Conservation (phyloP, 2,888 invertebrate genomes). For the Atherix ibis region DNA sequence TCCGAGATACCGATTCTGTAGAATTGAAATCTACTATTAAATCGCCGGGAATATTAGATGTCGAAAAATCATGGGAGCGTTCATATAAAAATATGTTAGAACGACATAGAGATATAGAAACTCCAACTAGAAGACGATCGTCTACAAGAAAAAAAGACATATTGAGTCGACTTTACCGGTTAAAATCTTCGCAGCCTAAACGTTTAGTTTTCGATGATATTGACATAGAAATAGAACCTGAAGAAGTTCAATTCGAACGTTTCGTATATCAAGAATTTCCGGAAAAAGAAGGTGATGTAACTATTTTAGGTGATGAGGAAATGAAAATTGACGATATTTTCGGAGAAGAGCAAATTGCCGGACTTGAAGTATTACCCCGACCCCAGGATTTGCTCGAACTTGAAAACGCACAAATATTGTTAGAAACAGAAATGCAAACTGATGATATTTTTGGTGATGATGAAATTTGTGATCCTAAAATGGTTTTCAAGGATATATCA, state of each 20-base stretch:
- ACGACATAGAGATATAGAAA: background rate
- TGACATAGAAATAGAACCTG: constrained; percentile 5
- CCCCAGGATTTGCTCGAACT: constrained; percentile 1
- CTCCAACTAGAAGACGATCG: background rate
- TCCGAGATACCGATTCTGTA: background rate
- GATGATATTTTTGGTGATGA: constrained; percentile 5
- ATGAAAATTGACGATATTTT: constrained; percentile 5
- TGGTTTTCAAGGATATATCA: constrained; percentile 6
- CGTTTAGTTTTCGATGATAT: constrained; percentile 7
- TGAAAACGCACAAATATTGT: constrained; percentile 6
- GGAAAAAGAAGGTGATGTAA: constrained; percentile 4
- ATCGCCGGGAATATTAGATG: no score
- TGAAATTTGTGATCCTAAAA: constrained; percentile 2
- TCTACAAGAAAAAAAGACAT: background rate
- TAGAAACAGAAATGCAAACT: constrained; percentile 6
- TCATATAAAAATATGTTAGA: constrained; percentile 2
- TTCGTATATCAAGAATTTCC: constrained; percentile 8
- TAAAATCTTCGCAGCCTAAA: constrained; percentile 6
- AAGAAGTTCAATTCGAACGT: constrained; percentile 6
- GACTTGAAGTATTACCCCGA: background rate
- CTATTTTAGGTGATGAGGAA: constrained; percentile 3
- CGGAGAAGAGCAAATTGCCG: constrained; percentile 3
- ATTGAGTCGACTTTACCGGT: constrained; percentile 2
- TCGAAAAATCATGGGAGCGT: constrained; percentile 6
- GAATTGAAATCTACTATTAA: no score